A percentile compares a stretch with the other conserved stretches of the same genome.
These are phyloP conservation scores for Poecilia wingei DNA, from an alignment of 2,797 vertebrate genomes.

Conservation along the genomic window DNA sequence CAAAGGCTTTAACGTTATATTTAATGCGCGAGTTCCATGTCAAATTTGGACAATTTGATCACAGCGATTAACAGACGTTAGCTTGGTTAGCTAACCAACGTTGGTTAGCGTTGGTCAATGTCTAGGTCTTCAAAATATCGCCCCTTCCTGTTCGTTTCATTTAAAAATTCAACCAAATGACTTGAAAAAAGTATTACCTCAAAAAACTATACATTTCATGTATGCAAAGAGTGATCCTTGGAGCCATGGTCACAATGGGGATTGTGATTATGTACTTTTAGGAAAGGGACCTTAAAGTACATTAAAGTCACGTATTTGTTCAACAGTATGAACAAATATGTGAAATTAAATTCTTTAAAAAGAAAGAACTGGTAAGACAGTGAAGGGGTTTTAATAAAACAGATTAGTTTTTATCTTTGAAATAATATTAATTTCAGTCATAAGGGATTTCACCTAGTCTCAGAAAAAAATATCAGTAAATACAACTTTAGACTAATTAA, in stretches of 20 bases:
- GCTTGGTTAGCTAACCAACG: too few species aligned
- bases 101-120: too few species aligned
- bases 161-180: too few species aligned
- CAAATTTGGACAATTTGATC: neutral
- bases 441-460: neutral
- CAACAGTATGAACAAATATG: neutral
- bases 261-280: neutral
- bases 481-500: neutral
- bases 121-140: too few species aligned
- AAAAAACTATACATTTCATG: neutral
- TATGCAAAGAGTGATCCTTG: neutral
- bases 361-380: neutral
- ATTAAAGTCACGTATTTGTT: neutral
- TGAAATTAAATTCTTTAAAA: neutral
- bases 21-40: too few species aligned
- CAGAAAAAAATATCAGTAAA: neutral
- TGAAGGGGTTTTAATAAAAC: neutral
- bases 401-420: neutral
- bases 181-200: neutral
- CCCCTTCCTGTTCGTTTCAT: too few species aligned
- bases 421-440: neutral
- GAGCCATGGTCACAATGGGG: too few species aligned
- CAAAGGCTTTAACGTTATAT: too few species aligned
- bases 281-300: neutral
- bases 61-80: neutral